Base-by-base conservation (phyloP, 2,888 invertebrate genomes). In the Cataglyphis rosenhaueri region DNA sequence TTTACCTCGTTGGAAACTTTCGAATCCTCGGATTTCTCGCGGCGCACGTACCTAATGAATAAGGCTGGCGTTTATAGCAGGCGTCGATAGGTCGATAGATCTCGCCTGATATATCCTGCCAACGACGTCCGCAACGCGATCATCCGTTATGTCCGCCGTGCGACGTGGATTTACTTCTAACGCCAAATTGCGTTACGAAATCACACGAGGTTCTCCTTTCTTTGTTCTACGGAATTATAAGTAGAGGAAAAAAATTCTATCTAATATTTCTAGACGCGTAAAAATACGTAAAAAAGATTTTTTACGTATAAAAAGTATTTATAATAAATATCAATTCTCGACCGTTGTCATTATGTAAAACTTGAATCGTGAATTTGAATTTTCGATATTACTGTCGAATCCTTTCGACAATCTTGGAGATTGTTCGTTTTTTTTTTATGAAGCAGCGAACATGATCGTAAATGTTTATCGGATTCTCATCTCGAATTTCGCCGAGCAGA, bases 21-120 rank as follows among this genome's bases (percentile, higher is more conserved):
- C 85, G 83, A 87, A 84, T 81, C 68, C 52, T 52, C 15, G 78
- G 71, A 73, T 83, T 79, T 79, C 82, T 79, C 66, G 66, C 44
- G 61, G 62, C 18, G 62, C 32, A 41, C 52, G 65, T 32, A 70
- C 59, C 71, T 79, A 79, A 79, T 79, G 78, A 79, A 79, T 79
- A 71, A 71, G 35, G 1, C 44, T 4, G 18, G 44, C 25, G 25
- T 5, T 71, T 25, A 18, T 61, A 61, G 25, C 44, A 71, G 71
- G 71, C 59, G 78, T 25, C 78, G 71, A 61, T 79, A 79, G 44
- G 44, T 79, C 78, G 71, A 79, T 71, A 79, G 71, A 79, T 79
- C 61, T 71, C 59, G 18, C 1, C 44, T 18, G 59, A 32, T 44
- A 59, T 78, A 55, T 70, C 44, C 59, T 68, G 70, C 78, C 78